phyloP scores from a whole-genome alignment of 2,113 vertebrate genomes.

The Pterocles gutturalis region DNA sequence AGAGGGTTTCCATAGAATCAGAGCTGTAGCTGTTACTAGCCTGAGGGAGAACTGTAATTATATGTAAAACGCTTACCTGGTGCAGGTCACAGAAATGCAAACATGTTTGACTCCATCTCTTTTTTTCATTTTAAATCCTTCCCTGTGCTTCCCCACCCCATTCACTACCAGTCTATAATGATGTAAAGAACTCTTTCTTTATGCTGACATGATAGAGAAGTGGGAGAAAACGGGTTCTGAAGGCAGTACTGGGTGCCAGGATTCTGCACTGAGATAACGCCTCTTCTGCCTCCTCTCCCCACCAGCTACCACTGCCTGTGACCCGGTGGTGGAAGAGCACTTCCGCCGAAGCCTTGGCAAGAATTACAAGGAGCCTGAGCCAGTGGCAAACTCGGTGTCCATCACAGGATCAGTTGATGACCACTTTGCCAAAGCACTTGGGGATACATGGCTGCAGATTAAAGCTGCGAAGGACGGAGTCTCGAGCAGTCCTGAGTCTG shows the following conservation, averaged over 20 bases:
- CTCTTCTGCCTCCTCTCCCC: background rate
- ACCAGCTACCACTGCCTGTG: constrained; percentile 86
- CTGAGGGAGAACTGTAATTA: background rate
- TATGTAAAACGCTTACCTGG: background rate
- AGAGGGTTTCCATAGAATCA: background rate
- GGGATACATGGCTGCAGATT: constrained; percentile 97
- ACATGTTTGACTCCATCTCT: background rate
- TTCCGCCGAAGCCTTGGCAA: constrained; percentile 98
- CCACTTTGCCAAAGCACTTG: constrained; percentile 98
- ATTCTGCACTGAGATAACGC: rapidly evolving
- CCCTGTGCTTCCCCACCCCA: background rate
- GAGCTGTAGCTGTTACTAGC: background rate
- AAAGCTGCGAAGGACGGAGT: constrained; percentile 92
- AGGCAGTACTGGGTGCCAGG: rapidly evolving
- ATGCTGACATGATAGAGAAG: background rate
- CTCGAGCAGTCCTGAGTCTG: constrained; percentile 85
- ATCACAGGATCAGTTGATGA: constrained; percentile 98
- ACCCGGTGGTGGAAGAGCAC: constrained; percentile 97
- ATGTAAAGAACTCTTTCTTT: background rate
- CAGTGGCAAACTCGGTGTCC: constrained; percentile 93
- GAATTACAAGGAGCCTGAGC: constrained; percentile 97
- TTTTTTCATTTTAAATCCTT: background rate
- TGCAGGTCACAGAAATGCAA: background rate
- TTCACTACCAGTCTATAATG: rapidly evolving
- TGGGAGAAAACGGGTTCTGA: rapidly evolving